phyloP scores from a whole-genome alignment of 2,888 invertebrate species.

The Euplexia lucipara region DNA sequence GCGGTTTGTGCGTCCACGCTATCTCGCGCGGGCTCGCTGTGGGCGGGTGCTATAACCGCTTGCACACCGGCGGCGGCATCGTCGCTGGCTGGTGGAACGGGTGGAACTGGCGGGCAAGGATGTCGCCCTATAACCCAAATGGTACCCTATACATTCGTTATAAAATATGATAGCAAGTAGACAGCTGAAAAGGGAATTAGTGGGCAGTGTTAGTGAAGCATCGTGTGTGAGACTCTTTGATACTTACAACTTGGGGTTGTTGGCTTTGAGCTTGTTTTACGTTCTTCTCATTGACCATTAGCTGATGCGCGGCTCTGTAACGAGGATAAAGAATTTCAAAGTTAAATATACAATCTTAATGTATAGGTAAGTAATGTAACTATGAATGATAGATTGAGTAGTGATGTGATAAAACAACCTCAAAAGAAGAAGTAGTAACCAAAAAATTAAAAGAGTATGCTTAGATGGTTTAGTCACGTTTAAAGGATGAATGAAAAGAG shows the following conservation, averaged over 20 bases:
- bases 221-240: constrained; percentile 49
- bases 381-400: too few relatives aligned
- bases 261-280: constrained; percentile 87
- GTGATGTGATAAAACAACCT: too few relatives aligned
- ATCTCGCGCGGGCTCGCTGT: constrained; percentile 64
- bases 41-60: constrained; percentile 88
- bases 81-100: constrained; percentile 87
- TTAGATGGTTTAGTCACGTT: too few relatives aligned
- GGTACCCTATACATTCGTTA: constrained; percentile 87
- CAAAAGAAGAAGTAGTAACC: too few relatives aligned
- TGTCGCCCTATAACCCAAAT: constrained; percentile 88
- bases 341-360: background rate
- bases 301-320: constrained; percentile 95
- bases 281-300: constrained; percentile 93
- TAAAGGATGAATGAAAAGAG: too few relatives aligned
- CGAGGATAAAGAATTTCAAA: background rate
- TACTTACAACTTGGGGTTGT: constrained; percentile 88
- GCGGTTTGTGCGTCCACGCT: constrained; percentile 62
- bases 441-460: too few relatives aligned
- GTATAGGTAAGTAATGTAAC: too few relatives aligned
- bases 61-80: constrained; percentile 82
- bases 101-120: constrained; percentile 87
- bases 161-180: constrained; percentile 67
- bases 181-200: constrained; percentile 56
- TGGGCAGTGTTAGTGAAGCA: constrained; percentile 45